Base-by-base conservation (phyloP, 2,113 vertebrate genomes). In the Picathartes gymnocephalus region DNA sequence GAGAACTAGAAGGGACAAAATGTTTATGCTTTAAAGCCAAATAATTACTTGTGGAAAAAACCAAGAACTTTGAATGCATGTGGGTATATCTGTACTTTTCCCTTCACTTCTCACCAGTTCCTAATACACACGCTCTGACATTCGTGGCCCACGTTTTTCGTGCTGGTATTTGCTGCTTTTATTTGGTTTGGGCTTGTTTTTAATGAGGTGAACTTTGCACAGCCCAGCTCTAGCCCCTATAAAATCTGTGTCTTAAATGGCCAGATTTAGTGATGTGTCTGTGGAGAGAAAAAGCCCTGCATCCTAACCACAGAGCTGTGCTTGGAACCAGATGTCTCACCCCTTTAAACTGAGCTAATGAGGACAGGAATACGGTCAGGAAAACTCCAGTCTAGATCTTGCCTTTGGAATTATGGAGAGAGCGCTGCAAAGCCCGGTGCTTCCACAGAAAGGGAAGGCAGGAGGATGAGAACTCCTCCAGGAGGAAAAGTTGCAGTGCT, bases 141-240 rank as follows among this genome's bases (percentile, higher is more conserved):
- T 60, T 90, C 84, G 77, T 31, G 31, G 45, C 40, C 31, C 42
- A 30, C 60, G 30, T n/a, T 91, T 92, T 87, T 83, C 51, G 76
- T 9, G 13, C 79, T 64, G 58, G 73, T 58, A 69, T 8, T 40
- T 47, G 35, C 83, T 94, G 70, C 48, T 91, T 92, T 95, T 86
- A 88, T 76, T 96, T 89, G 86, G 37, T 90, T 92, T 95, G 89
- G 84, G 78, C 86, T 96, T 86, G 78, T 77, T 93, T 91, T 90
- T 96, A 79, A 95, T 89, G 92, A 97, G 94, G 94, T 95, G 91
- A 95, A 95, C 83, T 96, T 82, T 70, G 72, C 22, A 92, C 56
- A 69, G 91, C 84, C 92, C 95, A 66, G 79, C 39, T 91, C 84
- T 19, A 47, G 64, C 82, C 90, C 91, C 96, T 54, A 93, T 91